A percentile compares a stretch with the other conserved stretches of the same genome.
Conservation (phyloP, 2,797 vertebrate genomes). For the Cuculus canorus region DNA sequence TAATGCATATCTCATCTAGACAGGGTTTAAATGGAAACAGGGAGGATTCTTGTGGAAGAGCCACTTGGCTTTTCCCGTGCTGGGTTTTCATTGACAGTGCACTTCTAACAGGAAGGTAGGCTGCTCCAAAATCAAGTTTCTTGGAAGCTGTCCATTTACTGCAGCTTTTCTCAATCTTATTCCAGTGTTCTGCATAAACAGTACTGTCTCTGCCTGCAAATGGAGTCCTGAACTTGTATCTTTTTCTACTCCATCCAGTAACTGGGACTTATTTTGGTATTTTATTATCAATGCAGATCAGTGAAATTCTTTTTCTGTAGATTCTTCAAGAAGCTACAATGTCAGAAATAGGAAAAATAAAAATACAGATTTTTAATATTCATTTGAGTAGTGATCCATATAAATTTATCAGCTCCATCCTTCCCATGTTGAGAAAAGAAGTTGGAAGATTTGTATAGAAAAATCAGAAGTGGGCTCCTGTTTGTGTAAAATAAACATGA, state of each 20-base stretch:
- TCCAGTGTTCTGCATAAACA: accelerated
- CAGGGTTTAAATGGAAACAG: not conserved
- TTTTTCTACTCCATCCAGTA: not conserved
- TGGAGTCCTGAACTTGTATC: not conserved
- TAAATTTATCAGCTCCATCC: not conserved
- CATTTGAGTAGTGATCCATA: not conserved
- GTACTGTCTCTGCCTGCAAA: not conserved
- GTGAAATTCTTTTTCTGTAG: not conserved
- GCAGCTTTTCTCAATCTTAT: not conserved
- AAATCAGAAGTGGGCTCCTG: accelerated
- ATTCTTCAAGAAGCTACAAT: not conserved
- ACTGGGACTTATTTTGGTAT: not conserved
- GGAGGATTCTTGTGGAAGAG: not conserved
- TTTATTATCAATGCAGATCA: not conserved
- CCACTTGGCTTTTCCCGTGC: not conserved
- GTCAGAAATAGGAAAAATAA: not conserved
- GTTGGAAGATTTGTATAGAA: not conserved
- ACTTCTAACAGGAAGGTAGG: not conserved
- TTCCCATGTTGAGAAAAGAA: not conserved
- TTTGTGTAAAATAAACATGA: not conserved
- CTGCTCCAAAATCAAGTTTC: not conserved
- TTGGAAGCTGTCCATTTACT: not conserved
- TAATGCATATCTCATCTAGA: not conserved
- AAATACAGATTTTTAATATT: not conserved
- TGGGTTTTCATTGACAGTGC: not conserved